These are phyloP conservation scores for Ips typographus DNA, from an alignment of 1,140 invertebrate genomes.

Conservation along the genomic window DNA sequence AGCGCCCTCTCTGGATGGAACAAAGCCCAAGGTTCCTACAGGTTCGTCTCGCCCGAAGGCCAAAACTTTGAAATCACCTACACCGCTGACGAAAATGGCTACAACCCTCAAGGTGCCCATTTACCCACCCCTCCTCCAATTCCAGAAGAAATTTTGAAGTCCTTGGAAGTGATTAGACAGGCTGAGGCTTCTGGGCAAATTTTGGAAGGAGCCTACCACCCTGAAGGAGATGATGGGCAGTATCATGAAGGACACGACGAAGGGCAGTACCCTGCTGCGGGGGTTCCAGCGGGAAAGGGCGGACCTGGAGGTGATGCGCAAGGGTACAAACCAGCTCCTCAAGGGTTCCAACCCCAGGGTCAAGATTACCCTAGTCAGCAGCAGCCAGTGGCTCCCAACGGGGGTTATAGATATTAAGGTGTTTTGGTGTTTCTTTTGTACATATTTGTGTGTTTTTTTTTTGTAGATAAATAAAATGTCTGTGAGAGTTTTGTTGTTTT, in stretches of 20 bases:
- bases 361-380: slow-evolving; percentile 7
- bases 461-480: slow-evolving; percentile 20
- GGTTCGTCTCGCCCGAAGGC: slow-evolving; percentile 50
- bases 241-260: slow-evolving; percentile 25
- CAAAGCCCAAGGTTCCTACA: slow-evolving; percentile 45
- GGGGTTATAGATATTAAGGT: slow-evolving; percentile 25
- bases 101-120: slow-evolving; percentile 59
- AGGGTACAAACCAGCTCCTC: neutral
- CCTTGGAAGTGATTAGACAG: slow-evolving; percentile 53
- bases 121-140: slow-evolving; percentile 59
- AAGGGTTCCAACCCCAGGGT: slow-evolving; percentile 11
- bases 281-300: slow-evolving; percentile 2
- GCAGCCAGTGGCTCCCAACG: slow-evolving; percentile 18
- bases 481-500: neutral
- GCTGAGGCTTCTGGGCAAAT: slow-evolving; percentile 25
- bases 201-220: slow-evolving; percentile 22
- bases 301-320: neutral
- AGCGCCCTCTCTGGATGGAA: slow-evolving; percentile 29
- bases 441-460: neutral
- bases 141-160: slow-evolving; percentile 56
- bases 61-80: slow-evolving; percentile 47
- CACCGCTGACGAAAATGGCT: slow-evolving; percentile 70
- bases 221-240: slow-evolving; percentile 25
- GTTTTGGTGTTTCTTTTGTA: slow-evolving; percentile 3
- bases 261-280: slow-evolving; percentile 24